These are phyloP conservation scores for Patagioenas fasciata DNA, from an alignment of 2,113 vertebrate genomes.

Conservation along the genomic window DNA sequence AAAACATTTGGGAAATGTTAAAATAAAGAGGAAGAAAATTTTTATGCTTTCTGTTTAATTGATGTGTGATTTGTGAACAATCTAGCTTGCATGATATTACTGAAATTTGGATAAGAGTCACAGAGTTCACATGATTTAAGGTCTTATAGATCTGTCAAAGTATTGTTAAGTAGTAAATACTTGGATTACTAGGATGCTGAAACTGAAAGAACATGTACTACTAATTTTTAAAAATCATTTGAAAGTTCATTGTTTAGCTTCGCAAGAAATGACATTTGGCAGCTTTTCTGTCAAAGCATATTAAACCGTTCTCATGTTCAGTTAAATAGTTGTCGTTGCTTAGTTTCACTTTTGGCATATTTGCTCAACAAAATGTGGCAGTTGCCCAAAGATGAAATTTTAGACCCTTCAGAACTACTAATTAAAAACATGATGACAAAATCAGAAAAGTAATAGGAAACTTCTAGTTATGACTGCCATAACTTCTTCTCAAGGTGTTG, in stretches of 20 bases:
- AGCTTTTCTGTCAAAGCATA: neutral
- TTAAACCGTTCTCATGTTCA: neutral
- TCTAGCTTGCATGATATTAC: neutral
- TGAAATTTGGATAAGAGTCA: neutral
- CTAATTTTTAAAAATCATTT: neutral
- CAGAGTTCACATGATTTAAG: neutral
- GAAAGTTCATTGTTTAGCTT: conserved; percentile 2
- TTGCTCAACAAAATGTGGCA: neutral
- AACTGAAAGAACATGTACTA: neutral
- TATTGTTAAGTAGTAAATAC: neutral
- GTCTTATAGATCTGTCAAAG: neutral
- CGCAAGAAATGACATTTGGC: neutral
- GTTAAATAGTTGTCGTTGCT: neutral
- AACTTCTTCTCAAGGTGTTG: neutral
- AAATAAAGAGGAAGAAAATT: neutral
- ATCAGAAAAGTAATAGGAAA: neutral
- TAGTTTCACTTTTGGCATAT: neutral
- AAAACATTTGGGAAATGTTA: neutral
- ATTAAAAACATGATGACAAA: neutral
- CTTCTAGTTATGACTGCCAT: neutral
- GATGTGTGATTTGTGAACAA: neutral
- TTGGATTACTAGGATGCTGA: neutral
- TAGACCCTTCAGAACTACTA: neutral
- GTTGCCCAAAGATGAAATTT: neutral
- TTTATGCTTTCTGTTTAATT: neutral